Conservation (phyloP, 2,888 invertebrate species). For the Spodoptera picta region DNA sequence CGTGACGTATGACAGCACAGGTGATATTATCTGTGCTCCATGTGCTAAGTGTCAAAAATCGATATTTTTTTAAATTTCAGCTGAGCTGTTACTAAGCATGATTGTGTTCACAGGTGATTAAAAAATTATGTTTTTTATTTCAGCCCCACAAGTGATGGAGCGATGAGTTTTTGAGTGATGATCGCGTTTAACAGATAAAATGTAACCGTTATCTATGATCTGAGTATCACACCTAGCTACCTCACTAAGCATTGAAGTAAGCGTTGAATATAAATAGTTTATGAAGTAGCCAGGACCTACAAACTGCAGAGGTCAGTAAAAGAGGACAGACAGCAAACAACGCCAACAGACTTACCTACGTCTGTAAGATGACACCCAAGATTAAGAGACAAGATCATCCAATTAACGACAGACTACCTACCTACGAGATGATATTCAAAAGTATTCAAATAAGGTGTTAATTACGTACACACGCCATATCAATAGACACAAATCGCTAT, state of each 20-base stretch:
- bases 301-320: not conserved
- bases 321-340: too few relatives aligned
- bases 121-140: constrained; percentile 2
- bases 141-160: not conserved
- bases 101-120: constrained; percentile 12
- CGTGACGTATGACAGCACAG: constrained; percentile 63
- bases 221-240: not conserved
- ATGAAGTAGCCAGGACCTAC: not conserved
- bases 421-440: constrained; percentile 30
- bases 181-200: not conserved
- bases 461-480: constrained; percentile 55
- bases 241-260: too few relatives aligned
- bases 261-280: too few relatives aligned
- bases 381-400: constrained; percentile 19
- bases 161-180: constrained; percentile 4
- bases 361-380: constrained; percentile 14
- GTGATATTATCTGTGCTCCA: constrained; percentile 58
- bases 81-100: constrained; percentile 1
- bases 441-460: constrained; percentile 44
- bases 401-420: constrained; percentile 32
- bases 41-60: constrained; percentile 17
- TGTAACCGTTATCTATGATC: not conserved
- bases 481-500: constrained; percentile 47
- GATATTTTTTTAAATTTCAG: constrained; percentile 9
- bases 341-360: not conserved